Conservation (phyloP, 37 sponge, comb jelly and placozoan species). For the Eunapius fragilis region DNA sequence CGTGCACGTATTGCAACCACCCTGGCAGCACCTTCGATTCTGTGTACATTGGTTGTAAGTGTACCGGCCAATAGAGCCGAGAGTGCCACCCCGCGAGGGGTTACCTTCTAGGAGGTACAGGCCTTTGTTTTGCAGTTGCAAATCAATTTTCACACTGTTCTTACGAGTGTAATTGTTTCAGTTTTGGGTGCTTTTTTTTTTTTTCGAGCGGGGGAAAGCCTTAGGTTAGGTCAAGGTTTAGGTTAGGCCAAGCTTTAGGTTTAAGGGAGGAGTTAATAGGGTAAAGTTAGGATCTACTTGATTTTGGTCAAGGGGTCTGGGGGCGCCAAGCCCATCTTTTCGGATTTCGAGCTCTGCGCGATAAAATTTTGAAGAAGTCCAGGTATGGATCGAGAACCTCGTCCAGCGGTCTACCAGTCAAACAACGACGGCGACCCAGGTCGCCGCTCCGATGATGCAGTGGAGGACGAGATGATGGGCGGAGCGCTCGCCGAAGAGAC, state of each 20-base stretch:
- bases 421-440: background rate
- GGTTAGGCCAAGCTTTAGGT: background rate
- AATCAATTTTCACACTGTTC: slow-evolving; percentile 51
- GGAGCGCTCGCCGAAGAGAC: too few relatives aligned
- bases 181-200: too few relatives aligned
- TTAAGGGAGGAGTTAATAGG: background rate
- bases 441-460: too few relatives aligned
- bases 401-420: too few relatives aligned
- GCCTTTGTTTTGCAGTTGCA: background rate
- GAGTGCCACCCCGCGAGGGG: background rate
- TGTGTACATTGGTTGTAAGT: background rate
- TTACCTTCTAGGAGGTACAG: background rate
- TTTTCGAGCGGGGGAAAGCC: too few relatives aligned
- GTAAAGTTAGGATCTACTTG: background rate
- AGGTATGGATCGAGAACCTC: background rate
- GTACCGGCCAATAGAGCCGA: background rate
- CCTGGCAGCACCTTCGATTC: background rate
- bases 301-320: too few relatives aligned
- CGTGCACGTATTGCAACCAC: background rate
- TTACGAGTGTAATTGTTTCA: slow-evolving; percentile 68
- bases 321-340: too few relatives aligned
- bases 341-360: too few relatives aligned
- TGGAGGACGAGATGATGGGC: background rate
- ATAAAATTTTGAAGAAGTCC: background rate
- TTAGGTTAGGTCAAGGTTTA: too few relatives aligned